These are phyloP conservation scores for Montipora capitata DNA, from an alignment of 92 coral and sea anemone genomes.

Conservation along the genomic window DNA sequence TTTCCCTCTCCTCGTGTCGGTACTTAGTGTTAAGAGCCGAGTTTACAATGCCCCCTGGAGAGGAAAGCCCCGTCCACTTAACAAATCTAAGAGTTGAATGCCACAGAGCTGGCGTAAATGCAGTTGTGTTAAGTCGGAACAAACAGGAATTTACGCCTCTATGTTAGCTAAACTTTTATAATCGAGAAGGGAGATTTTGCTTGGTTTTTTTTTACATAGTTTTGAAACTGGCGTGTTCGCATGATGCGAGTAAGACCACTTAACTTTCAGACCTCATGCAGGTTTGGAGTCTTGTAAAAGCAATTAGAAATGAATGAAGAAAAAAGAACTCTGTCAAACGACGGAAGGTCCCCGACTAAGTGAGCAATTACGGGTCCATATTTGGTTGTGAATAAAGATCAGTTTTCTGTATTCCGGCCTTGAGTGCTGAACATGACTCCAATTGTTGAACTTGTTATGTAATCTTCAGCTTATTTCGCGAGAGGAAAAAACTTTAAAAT, in stretches of 20 bases:
- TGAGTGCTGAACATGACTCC: constrained; percentile 3
- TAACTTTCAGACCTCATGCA: constrained; percentile 52
- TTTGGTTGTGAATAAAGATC: constrained; percentile 29
- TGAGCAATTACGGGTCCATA: constrained; percentile 65
- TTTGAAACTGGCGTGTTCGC: constrained; percentile 22
- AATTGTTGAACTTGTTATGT: constrained; percentile 16
- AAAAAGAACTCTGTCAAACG: constrained; percentile 50
- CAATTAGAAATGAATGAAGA: constrained; percentile 59
- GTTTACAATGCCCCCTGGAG: constrained; percentile 41
- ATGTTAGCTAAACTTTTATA: neutral
- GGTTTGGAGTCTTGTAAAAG: constrained; percentile 50
- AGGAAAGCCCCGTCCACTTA: constrained; percentile 1
- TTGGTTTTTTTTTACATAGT: neutral
- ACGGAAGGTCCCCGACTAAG: constrained; percentile 13
- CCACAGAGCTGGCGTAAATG: constrained; percentile 2
- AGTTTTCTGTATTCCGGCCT: neutral
- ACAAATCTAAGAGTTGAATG: constrained; percentile 36
- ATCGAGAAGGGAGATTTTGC: neutral
- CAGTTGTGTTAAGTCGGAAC: neutral
- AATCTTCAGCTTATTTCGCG: neutral
- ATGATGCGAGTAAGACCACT: constrained; percentile 33
- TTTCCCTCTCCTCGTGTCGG: neutral
- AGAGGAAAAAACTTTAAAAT: constrained; percentile 13
- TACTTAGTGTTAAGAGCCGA: constrained; percentile 27
- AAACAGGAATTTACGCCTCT: neutral